Conservation (phyloP, 1,140 invertebrate species). For the Drosophila sucinea region DNA sequence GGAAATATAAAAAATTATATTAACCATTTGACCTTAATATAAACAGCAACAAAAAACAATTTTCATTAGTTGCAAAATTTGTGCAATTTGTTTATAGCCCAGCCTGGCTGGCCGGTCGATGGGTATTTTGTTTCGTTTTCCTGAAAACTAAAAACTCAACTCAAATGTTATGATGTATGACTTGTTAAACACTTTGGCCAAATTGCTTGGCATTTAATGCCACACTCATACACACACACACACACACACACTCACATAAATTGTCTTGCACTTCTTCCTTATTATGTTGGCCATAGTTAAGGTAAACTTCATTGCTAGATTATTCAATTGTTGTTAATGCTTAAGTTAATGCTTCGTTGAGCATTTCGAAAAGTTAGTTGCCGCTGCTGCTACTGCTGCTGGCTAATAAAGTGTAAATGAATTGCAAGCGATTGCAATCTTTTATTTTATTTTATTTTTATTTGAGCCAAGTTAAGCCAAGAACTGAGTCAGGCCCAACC, state of each 20-base stretch:
- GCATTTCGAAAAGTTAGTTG: constrained; percentile 47
- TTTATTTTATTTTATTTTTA: constrained; percentile 16
- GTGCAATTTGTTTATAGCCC: neutral
- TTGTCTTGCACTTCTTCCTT: constrained; percentile 44
- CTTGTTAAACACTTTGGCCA: constrained; percentile 33
- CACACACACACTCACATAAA: constrained; percentile 1
- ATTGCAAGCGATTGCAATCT: constrained; percentile 19
- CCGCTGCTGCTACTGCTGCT: too few species aligned
- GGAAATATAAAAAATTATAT: too few species aligned
- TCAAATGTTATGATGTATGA: constrained; percentile 31
- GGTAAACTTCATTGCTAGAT: constrained; percentile 39
- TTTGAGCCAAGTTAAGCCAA: neutral
- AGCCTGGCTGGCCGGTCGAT: neutral
- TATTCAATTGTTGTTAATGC: constrained; percentile 72
- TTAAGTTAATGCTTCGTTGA: constrained; percentile 55
- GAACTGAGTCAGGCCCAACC: constrained; percentile 2
- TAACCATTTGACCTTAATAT: too few species aligned
- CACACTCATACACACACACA: neutral
- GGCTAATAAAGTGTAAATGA: constrained; percentile 53
- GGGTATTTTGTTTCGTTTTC: neutral
- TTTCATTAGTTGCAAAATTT: neutral
- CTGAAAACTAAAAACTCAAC: neutral
- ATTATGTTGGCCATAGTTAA: constrained; percentile 29
- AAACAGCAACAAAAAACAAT: too few species aligned
- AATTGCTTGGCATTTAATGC: constrained; percentile 27